phyloP scores from a whole-genome alignment of 2,113 vertebrate genomes.

The Brienomyrus brachyistius region DNA sequence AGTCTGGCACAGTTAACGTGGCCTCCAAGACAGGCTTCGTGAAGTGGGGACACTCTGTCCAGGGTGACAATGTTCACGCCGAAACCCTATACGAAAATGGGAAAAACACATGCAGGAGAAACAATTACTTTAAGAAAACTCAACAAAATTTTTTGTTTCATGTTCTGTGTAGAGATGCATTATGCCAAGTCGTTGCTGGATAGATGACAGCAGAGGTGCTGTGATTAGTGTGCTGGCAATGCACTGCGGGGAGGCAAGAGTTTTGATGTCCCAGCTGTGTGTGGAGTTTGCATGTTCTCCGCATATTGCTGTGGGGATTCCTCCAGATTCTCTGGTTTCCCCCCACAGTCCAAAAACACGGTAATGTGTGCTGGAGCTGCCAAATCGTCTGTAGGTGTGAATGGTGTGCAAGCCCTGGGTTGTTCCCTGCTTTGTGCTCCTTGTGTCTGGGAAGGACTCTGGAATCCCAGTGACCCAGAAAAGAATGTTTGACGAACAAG shows the following conservation, averaged over 20 bases:
- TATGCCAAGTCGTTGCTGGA: background rate
- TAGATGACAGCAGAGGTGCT: background rate
- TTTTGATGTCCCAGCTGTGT: background rate
- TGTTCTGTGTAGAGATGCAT: background rate
- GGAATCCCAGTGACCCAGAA: background rate
- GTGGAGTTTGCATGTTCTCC: background rate
- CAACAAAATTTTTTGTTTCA: background rate
- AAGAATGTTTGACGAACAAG: background rate
- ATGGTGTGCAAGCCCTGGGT: background rate
- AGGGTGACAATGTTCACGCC: slow-evolving; percentile 74
- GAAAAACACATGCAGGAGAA: background rate
- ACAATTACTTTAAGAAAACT: background rate
- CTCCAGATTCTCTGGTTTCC: background rate
- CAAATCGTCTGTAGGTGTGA: background rate
- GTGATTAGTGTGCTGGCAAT: background rate
- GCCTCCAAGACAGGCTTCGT: slow-evolving; percentile 82
- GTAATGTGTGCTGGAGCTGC: background rate
- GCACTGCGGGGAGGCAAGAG: background rate
- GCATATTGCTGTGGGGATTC: background rate
- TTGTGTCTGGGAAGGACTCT: background rate
- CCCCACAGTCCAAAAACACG: background rate
- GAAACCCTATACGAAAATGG: slow-evolving; percentile 62
- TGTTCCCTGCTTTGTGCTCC: background rate
- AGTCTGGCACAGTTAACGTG: slow-evolving; percentile 76
- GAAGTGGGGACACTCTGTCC: slow-evolving; percentile 77